Base-by-base conservation (phyloP, 2,113 vertebrate genomes). In the Pluvianellus socialis region DNA sequence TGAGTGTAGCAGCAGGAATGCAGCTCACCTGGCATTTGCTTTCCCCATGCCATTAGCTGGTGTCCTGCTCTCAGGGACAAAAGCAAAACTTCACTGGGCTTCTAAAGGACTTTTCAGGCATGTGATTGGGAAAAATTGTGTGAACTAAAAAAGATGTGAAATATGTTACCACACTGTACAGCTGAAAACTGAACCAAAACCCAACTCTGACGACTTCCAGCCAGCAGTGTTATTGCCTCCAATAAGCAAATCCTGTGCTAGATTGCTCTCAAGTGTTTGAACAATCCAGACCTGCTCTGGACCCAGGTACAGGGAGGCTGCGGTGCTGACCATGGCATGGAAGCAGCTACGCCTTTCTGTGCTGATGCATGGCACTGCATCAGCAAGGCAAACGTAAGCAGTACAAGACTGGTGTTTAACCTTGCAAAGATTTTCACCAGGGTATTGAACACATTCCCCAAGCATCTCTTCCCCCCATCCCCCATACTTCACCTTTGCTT, bases 1-100 rank as follows among this genome's bases (percentile, higher is more conserved):
- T 0, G 1, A 0, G 1, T 12, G 13, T 12, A 30, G 26, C 33
- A 65, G 15, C 14, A 58, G 42, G 26, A 77, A 14, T 14, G 11
- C 17, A 52, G 9, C 28, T 49, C 30, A 40, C 15, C 5, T 28
- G 20, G 63, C 32, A 16, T 79, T 89, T 49, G 6, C 52, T 74
- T 49, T 50, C 30, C 14, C 42, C 7, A 2, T 62, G 19, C 17
- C 19, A 5, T 52, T 61, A 68, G 6, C 17, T 59, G 42, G 24
- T 3, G 3, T 50, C 40, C 40, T 65, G 28, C 38, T 47, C 22
- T 74, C 21, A 47, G 27, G 12, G 17, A 50, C 14, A 81, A 81
- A 84, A 40, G 3, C 20, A 84, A 58, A 44, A 3, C 15, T 81
- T 85, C 1, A 3, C 0, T 35, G 26, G 5, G 83, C 11, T 81